Evolutionary conservation across 1,140 invertebrate genomes (phyloP).

Genomic region (Diorhabda elongata): DNA sequence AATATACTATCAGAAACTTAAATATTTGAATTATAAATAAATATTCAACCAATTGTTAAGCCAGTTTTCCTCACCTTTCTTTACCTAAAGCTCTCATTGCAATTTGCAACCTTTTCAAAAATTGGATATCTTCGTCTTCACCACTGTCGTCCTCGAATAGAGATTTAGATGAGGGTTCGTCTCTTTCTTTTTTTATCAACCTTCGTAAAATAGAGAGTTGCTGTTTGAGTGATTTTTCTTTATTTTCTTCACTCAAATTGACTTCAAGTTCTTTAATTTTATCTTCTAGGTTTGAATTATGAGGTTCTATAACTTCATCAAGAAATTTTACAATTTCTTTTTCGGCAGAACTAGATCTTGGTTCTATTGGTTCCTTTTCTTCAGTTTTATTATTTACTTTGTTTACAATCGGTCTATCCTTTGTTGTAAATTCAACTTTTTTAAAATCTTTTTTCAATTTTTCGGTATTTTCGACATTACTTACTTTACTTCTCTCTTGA

Average conservation of each 20-base stretch:
- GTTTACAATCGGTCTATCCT: too few species aligned
- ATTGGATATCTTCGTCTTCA: constrained; percentile 8
- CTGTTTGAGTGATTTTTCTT: constrained; percentile 25
- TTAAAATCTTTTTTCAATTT: too few species aligned
- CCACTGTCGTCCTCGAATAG: neutral
- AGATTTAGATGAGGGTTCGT: too few species aligned
- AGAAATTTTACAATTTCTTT: neutral
- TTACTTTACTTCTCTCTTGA: too few species aligned
- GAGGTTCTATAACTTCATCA: constrained; percentile 16
- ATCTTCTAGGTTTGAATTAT: constrained; percentile 20
- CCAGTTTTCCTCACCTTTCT: constrained; percentile 13
- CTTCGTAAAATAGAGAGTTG: constrained; percentile 20
- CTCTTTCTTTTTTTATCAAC: neutral
- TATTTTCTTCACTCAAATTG: constrained; percentile 25
- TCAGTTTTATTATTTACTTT: too few species aligned
- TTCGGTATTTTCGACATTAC: too few species aligned
- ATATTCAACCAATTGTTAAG: too few species aligned
- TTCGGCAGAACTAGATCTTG: constrained; percentile 3
- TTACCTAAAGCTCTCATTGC: constrained; percentile 29
- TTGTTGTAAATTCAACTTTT: too few species aligned
- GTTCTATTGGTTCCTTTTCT: neutral
- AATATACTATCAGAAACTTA: too few species aligned
- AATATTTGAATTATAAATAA: too few species aligned
- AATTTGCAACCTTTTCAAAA: constrained; percentile 4
- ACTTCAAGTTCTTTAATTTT: constrained; percentile 22